These are phyloP conservation scores for Gerosis bhagava DNA, from an alignment of 2,888 invertebrate genomes.

Conservation along the genomic window DNA sequence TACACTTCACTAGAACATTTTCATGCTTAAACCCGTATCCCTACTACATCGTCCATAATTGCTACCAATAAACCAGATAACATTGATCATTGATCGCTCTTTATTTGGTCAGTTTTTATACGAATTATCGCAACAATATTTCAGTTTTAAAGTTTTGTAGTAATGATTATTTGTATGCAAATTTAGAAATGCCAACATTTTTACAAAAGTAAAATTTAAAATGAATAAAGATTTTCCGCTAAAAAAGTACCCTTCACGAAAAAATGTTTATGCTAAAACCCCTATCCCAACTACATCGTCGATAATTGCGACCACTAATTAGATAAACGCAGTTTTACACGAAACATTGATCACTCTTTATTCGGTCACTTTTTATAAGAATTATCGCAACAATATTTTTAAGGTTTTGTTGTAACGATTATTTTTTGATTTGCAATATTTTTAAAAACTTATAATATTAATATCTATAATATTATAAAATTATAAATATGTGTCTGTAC, in stretches of 20 bases:
- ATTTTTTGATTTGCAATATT: too few relatives aligned
- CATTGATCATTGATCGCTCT: constrained; percentile 1
- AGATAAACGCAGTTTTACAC: constrained; percentile 34
- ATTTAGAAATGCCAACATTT: not conserved
- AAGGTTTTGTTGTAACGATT: too few relatives aligned
- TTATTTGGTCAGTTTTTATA: constrained; percentile 4
- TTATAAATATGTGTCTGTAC: too few relatives aligned
- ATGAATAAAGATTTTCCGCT: too few relatives aligned
- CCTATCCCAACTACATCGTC: constrained; percentile 42
- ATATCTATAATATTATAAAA: too few relatives aligned
- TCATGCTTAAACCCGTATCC: constrained; percentile 58
- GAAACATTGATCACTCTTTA: not conserved
- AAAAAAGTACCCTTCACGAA: constrained; percentile 40
- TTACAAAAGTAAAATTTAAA: too few relatives aligned
- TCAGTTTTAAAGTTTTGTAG: not conserved
- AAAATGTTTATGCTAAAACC: constrained; percentile 68
- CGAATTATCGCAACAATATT: constrained; percentile 10
- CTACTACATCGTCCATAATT: constrained; percentile 45
- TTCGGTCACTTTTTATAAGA: constrained; percentile 7
- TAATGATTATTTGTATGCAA: too few relatives aligned
- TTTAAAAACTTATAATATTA: too few relatives aligned
- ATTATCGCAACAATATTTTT: constrained; percentile 1
- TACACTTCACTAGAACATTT: constrained; percentile 58
- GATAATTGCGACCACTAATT: constrained; percentile 48
- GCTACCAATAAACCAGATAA: constrained; percentile 44